Conservation (phyloP, 2,797 vertebrate species). For the Graptemys geographica region DNA sequence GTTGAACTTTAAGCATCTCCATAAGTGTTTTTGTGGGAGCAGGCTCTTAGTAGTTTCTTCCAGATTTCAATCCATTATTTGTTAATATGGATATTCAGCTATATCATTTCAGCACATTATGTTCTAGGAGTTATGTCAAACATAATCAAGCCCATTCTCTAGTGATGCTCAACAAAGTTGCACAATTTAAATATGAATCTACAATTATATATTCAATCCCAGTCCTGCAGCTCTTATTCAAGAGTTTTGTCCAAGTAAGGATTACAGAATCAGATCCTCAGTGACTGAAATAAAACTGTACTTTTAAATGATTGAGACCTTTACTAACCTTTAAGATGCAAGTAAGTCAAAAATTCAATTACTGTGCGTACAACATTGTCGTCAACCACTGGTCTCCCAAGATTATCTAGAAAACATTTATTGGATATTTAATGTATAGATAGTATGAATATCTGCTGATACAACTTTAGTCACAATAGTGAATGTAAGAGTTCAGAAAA, state of each 20-base stretch:
- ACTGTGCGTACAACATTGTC: slow-evolving; percentile 86
- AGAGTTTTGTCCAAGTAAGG: neutral
- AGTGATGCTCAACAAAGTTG: neutral
- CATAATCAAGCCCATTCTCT: neutral
- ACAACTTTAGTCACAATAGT: too few species aligned
- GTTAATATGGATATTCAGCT: neutral
- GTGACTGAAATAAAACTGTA: neutral
- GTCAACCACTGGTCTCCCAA: slow-evolving; percentile 82
- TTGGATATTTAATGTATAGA: neutral
- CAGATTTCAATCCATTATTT: neutral
- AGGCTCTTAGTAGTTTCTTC: neutral
- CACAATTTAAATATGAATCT: neutral
- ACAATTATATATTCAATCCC: neutral
- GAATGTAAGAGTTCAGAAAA: too few species aligned
- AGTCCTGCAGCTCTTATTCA: neutral
- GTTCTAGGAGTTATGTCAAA: neutral
- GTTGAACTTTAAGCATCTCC: neutral
- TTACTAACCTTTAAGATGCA: slow-evolving; percentile 92
- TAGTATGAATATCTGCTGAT: neutral
- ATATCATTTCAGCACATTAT: neutral
- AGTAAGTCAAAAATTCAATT: slow-evolving; percentile 92
- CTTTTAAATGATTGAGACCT: neutral
- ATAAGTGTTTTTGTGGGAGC: neutral
- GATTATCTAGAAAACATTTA: slow-evolving; percentile 76
- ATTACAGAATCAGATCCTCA: neutral